phyloP scores from a whole-genome alignment of 2,888 invertebrate species.

The Meiosimyza platycephala region DNA sequence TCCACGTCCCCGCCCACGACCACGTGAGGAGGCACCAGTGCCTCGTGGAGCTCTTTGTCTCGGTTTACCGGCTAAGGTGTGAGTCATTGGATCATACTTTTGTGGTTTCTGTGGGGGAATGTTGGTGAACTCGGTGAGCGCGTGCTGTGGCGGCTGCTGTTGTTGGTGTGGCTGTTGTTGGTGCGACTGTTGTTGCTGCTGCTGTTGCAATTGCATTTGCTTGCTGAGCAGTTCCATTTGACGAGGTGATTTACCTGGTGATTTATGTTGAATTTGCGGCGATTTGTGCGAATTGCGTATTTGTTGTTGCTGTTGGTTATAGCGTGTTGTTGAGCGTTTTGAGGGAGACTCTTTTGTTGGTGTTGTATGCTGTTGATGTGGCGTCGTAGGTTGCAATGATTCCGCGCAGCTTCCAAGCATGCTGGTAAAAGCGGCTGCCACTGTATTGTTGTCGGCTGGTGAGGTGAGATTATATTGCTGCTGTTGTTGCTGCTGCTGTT shows the following conservation, averaged over 20 bases:
- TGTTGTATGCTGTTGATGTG: conserved; percentile 44
- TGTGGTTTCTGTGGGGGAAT: conserved; percentile 45
- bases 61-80: conserved; percentile 61
- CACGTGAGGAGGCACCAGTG: conserved; percentile 54
- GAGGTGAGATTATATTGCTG: conserved; percentile 51
- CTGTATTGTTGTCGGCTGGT: conserved; percentile 47
- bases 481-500: conserved; percentile 39
- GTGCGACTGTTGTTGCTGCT: conserved; percentile 40
- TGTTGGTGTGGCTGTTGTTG: conserved; percentile 40
- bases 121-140: conserved; percentile 58
- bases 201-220: conserved; percentile 57
- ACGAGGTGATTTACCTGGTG: conserved; percentile 77
- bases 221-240: conserved; percentile 68
- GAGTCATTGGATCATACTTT: conserved; percentile 59
- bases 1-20: conserved; percentile 66
- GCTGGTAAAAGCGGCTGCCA: conserved; percentile 47
- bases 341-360: conserved; percentile 58
- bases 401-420: conserved; percentile 54
- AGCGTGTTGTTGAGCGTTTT: conserved; percentile 58
- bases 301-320: conserved; percentile 54
- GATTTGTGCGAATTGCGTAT: conserved; percentile 68
- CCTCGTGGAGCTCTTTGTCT: conserved; percentile 63
- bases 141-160: conserved; percentile 44
- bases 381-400: conserved; percentile 47
- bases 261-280: conserved; percentile 72